Evolutionary conservation across 2,888 invertebrate species (phyloP), one percentile per base, ranked within the genome.

Genomic region (Polyploca ridens): DNA sequence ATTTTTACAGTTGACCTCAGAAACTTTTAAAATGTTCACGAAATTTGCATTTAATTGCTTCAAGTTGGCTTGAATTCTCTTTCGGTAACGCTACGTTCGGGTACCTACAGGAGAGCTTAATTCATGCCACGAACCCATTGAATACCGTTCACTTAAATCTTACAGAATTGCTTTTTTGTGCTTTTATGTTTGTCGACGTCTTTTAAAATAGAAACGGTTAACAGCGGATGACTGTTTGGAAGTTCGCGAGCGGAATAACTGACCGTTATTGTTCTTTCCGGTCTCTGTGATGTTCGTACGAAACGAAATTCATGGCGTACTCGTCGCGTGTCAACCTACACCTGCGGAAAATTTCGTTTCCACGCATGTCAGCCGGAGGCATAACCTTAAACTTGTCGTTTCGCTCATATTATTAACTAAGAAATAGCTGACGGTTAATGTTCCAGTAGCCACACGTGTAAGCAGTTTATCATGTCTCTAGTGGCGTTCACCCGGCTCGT

Each of bases 371-470:
- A 79, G 81, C 82, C 82, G 81, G 80, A 79, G 79, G 77, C 62
- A 70, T 81, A 81, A 79, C 81, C 79, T 84, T 82, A 78, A 82
- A 84, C 78, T 85, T 83, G 75, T 77, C 65, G 75, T 73, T 78
- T 80, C 70, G 74, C 74, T 66, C 41, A 41, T 57, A 64, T 70
- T 66, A 62, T 66, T 62, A 63, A 62, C 65, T 71, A 66, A 71
- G 77, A 81, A 76, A 82, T 81, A 80, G 73, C 67, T 63, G 64
- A 65, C 72, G 76, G 72, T 81, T 80, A 85, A 79, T 85, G 82
- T 83, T 74, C 74, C 74, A 71, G 71, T 66, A 75, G 72, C 65
- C 79, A 77, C 90, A 90, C 79, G 83, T 90, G 91, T 86, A 84
- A 70, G 76, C 84, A 82, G 83, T 89, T 82, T 82, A 82, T 84